Percentiles rank a stretch among this genome's conserved stretches.
phyloP scores from a whole-genome alignment of 1,140 invertebrate species.

The Zaprionus gabonicus region DNA sequence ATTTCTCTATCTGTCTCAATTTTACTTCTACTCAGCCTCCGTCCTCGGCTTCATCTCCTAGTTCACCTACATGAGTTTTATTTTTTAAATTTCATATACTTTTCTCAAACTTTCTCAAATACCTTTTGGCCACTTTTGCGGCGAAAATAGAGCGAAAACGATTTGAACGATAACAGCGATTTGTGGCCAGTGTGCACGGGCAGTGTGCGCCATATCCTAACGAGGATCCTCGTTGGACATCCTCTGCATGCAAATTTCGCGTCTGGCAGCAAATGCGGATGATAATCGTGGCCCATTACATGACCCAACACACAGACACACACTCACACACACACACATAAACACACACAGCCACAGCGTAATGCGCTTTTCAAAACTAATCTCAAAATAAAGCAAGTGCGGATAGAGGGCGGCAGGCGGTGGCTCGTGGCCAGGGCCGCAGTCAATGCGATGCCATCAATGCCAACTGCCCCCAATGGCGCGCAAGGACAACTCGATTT shows the following conservation, averaged over 20 bases:
- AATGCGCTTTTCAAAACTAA: slow-evolving; percentile 77
- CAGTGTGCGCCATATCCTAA: neutral
- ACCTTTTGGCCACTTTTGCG: too few relatives aligned
- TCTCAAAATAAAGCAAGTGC: slow-evolving; percentile 53
- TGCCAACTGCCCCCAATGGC: slow-evolving; percentile 17
- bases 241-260: slow-evolving; percentile 27
- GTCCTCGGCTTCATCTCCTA: too few relatives aligned
- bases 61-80: too few relatives aligned
- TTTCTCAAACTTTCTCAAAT: too few relatives aligned
- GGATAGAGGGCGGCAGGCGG: too few relatives aligned
- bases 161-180: too few relatives aligned
- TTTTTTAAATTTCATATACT: too few relatives aligned
- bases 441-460: slow-evolving; percentile 36
- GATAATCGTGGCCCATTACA: slow-evolving; percentile 37
- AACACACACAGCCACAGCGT: slow-evolving; percentile 22
- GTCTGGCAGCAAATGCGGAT: slow-evolving; percentile 16
- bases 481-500: slow-evolving; percentile 32
- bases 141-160: too few relatives aligned
- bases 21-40: too few relatives aligned
- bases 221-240: slow-evolving; percentile 3
- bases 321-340: slow-evolving; percentile 1
- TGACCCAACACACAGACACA: slow-evolving; percentile 7
- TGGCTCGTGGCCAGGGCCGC: neutral
- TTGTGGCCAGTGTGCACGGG: neutral
- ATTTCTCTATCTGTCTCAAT: neutral